Evolutionary conservation across 1,140 invertebrate genomes (phyloP).

Genomic region (Arion vulgaris): DNA sequence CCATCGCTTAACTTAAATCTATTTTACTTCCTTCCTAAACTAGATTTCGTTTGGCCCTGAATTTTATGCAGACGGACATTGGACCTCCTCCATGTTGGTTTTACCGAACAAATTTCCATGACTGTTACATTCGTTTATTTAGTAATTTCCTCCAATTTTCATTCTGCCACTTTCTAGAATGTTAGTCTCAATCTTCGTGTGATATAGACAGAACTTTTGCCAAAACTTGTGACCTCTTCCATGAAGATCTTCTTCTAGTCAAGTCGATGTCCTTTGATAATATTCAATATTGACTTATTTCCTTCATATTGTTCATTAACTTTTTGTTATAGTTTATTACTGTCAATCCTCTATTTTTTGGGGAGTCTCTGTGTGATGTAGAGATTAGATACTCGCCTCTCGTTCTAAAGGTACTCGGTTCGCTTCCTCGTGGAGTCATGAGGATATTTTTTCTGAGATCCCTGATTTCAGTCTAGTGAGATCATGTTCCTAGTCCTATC

Average conservation of each 20-base stretch:
- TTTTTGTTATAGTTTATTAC: no score
- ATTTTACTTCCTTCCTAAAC: conserved; percentile 24
- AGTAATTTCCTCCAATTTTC: neutral
- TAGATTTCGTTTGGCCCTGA: conserved; percentile 12
- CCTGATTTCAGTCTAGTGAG: no score
- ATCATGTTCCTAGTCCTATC: no score
- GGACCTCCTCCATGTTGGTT: neutral
- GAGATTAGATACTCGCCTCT: no score
- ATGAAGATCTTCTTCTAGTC: neutral
- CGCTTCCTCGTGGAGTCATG: no score
- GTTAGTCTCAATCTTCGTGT: neutral
- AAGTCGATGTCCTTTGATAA: neutral
- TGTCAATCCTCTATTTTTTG: no score
- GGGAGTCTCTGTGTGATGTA: no score
- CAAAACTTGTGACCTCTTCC: neutral
- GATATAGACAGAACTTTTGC: neutral
- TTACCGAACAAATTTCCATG: neutral
- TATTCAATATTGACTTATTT: conserved; percentile 5
- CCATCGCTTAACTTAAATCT: conserved; percentile 16
- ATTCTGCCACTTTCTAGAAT: conserved; percentile 2
- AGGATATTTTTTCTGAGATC: no score
- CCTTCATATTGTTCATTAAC: no score
- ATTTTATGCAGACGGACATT: conserved; percentile 23
- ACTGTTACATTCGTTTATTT: conserved; percentile 15
- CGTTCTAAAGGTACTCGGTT: no score